Percentiles rank a stretch among this genome's conserved stretches.
Evolutionary conservation across 2,797 vertebrate genomes (phyloP).

Genomic region (Dipus sagitta): DNA sequence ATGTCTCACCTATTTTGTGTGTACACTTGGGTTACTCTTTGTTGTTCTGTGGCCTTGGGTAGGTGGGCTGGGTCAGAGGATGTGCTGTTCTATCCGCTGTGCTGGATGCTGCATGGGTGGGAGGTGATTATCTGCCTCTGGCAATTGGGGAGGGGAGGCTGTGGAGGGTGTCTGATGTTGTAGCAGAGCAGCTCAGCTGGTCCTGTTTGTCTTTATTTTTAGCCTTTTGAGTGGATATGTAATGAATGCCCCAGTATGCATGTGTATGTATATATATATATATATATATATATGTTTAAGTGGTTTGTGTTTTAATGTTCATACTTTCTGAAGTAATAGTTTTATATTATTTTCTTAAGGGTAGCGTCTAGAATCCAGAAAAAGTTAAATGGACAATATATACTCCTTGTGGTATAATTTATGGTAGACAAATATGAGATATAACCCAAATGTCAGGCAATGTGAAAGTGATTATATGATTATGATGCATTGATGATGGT

Average conservation of each 20-base stretch:
- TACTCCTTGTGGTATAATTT: constrained; percentile 18
- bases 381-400: background rate
- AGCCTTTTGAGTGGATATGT: constrained; percentile 24
- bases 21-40: no score
- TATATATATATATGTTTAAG: constrained; percentile 49
- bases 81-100: no score
- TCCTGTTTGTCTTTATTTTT: constrained; percentile 35
- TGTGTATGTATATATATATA: constrained; percentile 49
- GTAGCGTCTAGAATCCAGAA: constrained; percentile 43
- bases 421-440: constrained; percentile 57
- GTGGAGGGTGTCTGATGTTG: no score
- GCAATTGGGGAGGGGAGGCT: no score
- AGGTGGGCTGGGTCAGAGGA: no score
- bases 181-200: no score
- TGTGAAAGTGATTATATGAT: constrained; percentile 56
- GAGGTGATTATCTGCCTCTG: no score
- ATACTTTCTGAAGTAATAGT: constrained; percentile 59
- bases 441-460: constrained; percentile 27
- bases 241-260: constrained; percentile 4
- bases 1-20: no score
- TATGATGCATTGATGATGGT: constrained; percentile 52
- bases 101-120: no score
- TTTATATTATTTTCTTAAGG: constrained; percentile 38
- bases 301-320: constrained; percentile 59
- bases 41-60: no score